Conservation (phyloP, 2,888 invertebrate genomes). For the Lasioglossum figueresi region DNA sequence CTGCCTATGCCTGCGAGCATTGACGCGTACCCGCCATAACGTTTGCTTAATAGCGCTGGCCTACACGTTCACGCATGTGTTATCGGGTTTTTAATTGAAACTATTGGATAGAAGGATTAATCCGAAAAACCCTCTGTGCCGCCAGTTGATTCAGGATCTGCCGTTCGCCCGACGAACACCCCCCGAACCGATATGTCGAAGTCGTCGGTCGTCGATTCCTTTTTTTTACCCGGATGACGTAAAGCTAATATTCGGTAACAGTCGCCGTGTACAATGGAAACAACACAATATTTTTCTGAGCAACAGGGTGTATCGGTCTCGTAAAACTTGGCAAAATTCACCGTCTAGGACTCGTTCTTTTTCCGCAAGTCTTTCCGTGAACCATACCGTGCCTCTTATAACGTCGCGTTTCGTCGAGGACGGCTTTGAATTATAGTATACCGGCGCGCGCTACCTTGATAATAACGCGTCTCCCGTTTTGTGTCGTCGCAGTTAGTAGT, state of each 20-base stretch:
- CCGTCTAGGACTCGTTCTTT: neutral
- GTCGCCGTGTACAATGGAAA: neutral
- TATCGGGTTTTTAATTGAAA: constrained; percentile 13
- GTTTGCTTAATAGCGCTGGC: neutral
- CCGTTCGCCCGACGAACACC: neutral
- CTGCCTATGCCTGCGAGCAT: too few relatives aligned
- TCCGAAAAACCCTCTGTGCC: neutral
- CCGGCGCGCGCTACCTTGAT: neutral
- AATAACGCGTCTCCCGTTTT: constrained; percentile 31
- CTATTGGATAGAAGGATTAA: neutral
- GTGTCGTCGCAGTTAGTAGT: constrained; percentile 9
- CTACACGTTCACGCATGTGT: neutral
- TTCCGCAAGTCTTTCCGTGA: neutral
- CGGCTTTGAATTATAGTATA: constrained; percentile 29
- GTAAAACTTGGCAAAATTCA: constrained; percentile 29
- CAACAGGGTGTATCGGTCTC: constrained; percentile 8
- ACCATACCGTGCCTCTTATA: constrained; percentile 3
- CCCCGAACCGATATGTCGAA: neutral
- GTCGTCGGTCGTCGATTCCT: neutral
- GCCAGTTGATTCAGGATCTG: neutral
- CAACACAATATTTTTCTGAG: neutral
- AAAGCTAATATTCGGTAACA: neutral
- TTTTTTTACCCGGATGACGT: neutral
- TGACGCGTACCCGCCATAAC: too few relatives aligned
- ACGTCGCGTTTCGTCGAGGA: constrained; percentile 12